Conservation (phyloP, 2,888 invertebrate species). For the Cenopis cana region DNA sequence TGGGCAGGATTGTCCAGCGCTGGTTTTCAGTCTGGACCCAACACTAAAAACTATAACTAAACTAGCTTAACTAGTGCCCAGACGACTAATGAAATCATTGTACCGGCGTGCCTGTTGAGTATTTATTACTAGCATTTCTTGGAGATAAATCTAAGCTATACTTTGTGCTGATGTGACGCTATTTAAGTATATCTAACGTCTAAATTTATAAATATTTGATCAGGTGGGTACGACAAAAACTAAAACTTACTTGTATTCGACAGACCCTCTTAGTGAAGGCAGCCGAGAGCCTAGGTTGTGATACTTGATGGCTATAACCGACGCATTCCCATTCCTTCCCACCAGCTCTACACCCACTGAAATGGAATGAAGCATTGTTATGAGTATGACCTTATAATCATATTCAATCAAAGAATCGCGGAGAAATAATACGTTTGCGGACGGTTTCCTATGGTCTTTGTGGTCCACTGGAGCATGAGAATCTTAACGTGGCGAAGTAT, state of each 20-base stretch:
- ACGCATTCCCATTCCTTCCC: conserved; percentile 63
- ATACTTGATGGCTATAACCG: conserved; percentile 85
- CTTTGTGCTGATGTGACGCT: too few relatives aligned
- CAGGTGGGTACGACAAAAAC: neutral
- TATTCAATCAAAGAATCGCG: too few relatives aligned
- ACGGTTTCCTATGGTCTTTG: too few relatives aligned
- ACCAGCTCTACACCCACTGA: conserved; percentile 68
- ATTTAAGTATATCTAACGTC: too few relatives aligned
- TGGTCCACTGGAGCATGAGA: too few relatives aligned
- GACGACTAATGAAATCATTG: too few relatives aligned
- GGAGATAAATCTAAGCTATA: neutral
- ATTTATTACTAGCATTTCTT: neutral
- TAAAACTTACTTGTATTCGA: conserved; percentile 86
- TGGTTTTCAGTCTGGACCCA: too few relatives aligned
- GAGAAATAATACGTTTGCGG: too few relatives aligned
- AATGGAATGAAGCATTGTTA: conserved; percentile 5
- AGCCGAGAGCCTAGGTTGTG: conserved; percentile 86
- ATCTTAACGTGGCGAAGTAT: too few relatives aligned
- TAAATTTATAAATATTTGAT: neutral
- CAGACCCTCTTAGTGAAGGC: conserved; percentile 85
- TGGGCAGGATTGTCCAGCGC: too few relatives aligned
- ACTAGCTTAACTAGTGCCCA: neutral
- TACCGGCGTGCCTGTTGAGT: neutral
- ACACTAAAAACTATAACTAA: too few relatives aligned
- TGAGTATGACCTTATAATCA: neutral